Percentiles rank a stretch among this genome's conserved stretches.
phyloP scores from a whole-genome alignment of 2,888 invertebrate genomes.

The Agonopterix heracliana region DNA sequence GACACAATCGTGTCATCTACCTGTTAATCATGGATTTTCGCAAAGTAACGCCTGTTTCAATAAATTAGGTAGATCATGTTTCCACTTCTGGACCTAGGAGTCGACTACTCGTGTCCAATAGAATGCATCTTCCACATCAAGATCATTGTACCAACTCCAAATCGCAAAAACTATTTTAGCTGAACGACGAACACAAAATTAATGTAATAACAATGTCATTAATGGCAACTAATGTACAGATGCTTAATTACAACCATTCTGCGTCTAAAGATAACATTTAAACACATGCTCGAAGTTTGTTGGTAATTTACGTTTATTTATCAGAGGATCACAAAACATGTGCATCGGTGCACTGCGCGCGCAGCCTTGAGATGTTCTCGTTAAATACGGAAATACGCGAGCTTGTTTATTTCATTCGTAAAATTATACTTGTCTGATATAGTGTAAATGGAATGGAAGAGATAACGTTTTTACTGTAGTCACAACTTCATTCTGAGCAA shows the following conservation, averaged over 20 bases:
- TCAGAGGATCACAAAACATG: conserved; percentile 9
- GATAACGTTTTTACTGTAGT: conserved; percentile 8
- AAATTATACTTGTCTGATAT: conserved; percentile 34
- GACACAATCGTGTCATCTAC: too few species aligned
- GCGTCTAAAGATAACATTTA: not conserved
- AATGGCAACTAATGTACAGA: not conserved
- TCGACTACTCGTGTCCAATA: too few species aligned
- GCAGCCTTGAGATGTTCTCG: conserved; percentile 36
- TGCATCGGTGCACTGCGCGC: conserved; percentile 15
- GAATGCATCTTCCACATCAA: too few species aligned
- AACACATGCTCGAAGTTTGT: not conserved
- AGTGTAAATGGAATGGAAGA: conserved; percentile 23
- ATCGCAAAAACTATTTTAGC: too few species aligned
- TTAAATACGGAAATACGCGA: conserved; percentile 47
- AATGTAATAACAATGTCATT: not conserved
- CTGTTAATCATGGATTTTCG: too few species aligned
- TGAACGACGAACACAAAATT: too few species aligned
- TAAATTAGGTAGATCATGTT: too few species aligned
- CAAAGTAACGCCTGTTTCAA: too few species aligned
- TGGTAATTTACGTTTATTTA: conserved; percentile 4
- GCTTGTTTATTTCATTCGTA: conserved; percentile 46
- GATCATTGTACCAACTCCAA: too few species aligned
- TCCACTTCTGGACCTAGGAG: too few species aligned
- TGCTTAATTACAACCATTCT: not conserved
- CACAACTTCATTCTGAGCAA: too few species aligned